Conservation (phyloP, 2,113 vertebrate species). For the Triplophysa dalaica region DNA sequence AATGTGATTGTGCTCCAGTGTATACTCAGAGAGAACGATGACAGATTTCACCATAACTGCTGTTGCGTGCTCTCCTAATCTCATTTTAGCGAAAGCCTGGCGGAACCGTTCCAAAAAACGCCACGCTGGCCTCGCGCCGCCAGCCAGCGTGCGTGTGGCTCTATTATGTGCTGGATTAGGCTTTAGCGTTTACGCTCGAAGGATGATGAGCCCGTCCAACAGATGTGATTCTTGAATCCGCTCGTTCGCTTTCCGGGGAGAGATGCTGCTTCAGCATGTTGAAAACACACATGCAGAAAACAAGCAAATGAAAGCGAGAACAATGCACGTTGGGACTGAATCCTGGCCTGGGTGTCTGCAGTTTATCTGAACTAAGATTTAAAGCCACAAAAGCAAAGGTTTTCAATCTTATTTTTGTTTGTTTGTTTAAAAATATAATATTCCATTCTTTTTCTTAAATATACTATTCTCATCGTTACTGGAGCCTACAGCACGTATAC, state of each 20-base stretch:
- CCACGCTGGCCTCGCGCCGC: conserved; percentile 21
- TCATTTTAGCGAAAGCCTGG: conserved; percentile 48
- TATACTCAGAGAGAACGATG: conserved; percentile 85
- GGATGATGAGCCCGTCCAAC: conserved; percentile 66
- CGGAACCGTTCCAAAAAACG: conserved; percentile 22
- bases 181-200: conserved; percentile 57
- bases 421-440: too few relatives aligned
- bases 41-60: conserved; percentile 59
- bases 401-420: too few relatives aligned
- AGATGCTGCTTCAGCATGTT: conserved; percentile 65
- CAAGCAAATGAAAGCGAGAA: conserved; percentile 42
- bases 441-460: too few relatives aligned
- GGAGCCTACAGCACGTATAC: too few relatives aligned
- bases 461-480: too few relatives aligned
- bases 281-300: conserved; percentile 47
- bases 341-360: neutral
- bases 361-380: conserved; percentile 31
- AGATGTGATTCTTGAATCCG: conserved; percentile 61
- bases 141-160: conserved; percentile 30
- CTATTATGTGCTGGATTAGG: conserved; percentile 58
- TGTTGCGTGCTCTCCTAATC: conserved; percentile 63
- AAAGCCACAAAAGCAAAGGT: neutral
- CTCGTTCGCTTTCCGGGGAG: conserved; percentile 31
- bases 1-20: conserved; percentile 88
- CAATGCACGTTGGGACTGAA: neutral